Evolutionary conservation across 1,140 invertebrate genomes (phyloP).

Genomic region (Trachymyrmex cornetzi): DNA sequence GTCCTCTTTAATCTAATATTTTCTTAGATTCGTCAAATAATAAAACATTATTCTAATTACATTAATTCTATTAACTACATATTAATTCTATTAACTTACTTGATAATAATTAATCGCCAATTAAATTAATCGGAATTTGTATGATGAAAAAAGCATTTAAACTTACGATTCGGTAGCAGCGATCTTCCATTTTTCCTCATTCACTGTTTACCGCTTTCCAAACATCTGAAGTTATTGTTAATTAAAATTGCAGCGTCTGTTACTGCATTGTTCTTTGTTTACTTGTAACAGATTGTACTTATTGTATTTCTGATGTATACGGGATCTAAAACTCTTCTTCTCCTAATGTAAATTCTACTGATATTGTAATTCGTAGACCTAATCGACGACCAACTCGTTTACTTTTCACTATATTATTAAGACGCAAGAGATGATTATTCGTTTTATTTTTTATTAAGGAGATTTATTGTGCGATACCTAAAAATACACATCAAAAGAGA

Average conservation of each 20-base stretch:
- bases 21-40: neutral
- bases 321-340: conserved; percentile 12
- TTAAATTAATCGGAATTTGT: conserved; percentile 24
- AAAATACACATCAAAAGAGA: conserved; percentile 75
- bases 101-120: neutral
- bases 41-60: no score
- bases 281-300: conserved; percentile 7
- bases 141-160: neutral
- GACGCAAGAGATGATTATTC: conserved; percentile 27
- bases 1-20: neutral
- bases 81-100: neutral
- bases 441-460: conserved; percentile 11
- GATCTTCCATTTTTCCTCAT: conserved; percentile 18
- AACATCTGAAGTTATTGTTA: neutral
- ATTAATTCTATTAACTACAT: neutral
- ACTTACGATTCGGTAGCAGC: neutral
- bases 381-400: conserved; percentile 14
- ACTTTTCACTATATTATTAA: neutral
- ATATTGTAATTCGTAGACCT: conserved; percentile 25
- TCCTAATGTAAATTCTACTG: conserved; percentile 30
- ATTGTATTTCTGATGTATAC: conserved; percentile 23
- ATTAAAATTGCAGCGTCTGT: neutral
- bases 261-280: conserved; percentile 4
- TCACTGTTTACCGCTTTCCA: neutral
- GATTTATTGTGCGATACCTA: conserved; percentile 67